Evolutionary conservation across 2,113 vertebrate species (phyloP).

Genomic region (Lepus americanus): DNA sequence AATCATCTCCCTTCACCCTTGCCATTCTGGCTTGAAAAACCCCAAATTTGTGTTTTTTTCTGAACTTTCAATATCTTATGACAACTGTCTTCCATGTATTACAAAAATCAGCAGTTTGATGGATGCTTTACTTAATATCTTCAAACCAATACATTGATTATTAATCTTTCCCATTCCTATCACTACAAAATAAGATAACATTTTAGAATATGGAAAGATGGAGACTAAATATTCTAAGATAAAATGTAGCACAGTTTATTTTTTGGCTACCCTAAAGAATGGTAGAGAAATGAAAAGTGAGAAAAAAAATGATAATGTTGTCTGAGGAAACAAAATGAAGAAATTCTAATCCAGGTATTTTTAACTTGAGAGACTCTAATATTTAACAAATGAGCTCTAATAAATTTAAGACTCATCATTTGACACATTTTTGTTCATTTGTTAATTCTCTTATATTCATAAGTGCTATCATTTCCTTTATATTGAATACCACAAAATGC

Average conservation of each 20-base stretch:
- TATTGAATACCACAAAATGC: slow-evolving; percentile 4
- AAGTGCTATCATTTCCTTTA: not conserved
- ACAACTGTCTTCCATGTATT: not conserved
- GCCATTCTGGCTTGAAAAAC: not conserved
- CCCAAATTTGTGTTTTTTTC: not conserved
- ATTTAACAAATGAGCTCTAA: not conserved
- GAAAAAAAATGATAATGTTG: not conserved
- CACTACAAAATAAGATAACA: not conserved
- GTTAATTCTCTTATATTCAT: not conserved
- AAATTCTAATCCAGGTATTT: not conserved
- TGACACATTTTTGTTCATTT: not conserved
- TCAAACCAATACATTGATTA: not conserved
- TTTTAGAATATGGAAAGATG: not conserved
- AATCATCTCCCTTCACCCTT: not conserved
- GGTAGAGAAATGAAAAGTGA: not conserved
- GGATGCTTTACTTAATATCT: not conserved
- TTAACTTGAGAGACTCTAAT: not conserved
- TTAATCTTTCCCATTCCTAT: not conserved
- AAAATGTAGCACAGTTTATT: not conserved
- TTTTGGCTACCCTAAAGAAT: not conserved
- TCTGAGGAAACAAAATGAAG: not conserved
- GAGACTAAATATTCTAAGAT: slow-evolving; percentile 16
- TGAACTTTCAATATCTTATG: not conserved
- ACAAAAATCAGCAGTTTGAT: not conserved
- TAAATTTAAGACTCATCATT: not conserved